Base-by-base conservation (phyloP, 2,888 invertebrate species). In the Mythimna lalbum region DNA sequence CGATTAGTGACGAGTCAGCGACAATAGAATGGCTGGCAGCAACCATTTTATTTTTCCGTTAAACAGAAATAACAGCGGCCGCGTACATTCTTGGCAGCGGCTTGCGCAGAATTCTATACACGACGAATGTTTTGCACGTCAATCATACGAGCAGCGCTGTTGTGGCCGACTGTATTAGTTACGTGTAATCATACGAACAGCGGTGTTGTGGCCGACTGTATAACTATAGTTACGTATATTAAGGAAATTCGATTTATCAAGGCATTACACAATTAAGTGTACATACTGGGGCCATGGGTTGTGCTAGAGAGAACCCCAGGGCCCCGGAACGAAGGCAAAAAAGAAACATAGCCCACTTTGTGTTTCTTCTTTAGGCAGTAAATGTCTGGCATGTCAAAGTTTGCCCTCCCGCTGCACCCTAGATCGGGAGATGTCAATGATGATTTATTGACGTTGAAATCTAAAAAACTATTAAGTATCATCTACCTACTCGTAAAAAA, bases 51-150 rank as follows among this genome's bases (percentile, higher is more conserved):
- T 85, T 86, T 82, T 83, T 65, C 62, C 69, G 69, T 82, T 68
- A 73, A 75, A 86, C 88, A 36, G 86, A 88, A 90, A 91, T 91
- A 90, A 84, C 83, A 81, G 59, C 82, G 86, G 90, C 89, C 90
- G 89, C 84, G 86, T 65, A 81, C 88, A 92, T 93, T 93, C 93
- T 93, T 93, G 93, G 93, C 93, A 93, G 76, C 84, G 69, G 52
- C 39, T 59, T 63, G 78, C 62, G 69, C 66, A 80, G 80, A 80
- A 81, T 84, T 81, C 80, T 84, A 82, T 84, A 85, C 84, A 82
- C 71, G 76, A 72, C 75, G 71, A 72, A 78, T 69, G 70, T 79
- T 71, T 68, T 5, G 68, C 60, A 79, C 85, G 82, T 83, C 84
- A 85, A 83, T 85, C 86, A 84, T 63, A 19, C 31, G 23, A 52